Evolutionary conservation across 2,888 invertebrate species (phyloP).

Genomic region (Meta bourneti): DNA sequence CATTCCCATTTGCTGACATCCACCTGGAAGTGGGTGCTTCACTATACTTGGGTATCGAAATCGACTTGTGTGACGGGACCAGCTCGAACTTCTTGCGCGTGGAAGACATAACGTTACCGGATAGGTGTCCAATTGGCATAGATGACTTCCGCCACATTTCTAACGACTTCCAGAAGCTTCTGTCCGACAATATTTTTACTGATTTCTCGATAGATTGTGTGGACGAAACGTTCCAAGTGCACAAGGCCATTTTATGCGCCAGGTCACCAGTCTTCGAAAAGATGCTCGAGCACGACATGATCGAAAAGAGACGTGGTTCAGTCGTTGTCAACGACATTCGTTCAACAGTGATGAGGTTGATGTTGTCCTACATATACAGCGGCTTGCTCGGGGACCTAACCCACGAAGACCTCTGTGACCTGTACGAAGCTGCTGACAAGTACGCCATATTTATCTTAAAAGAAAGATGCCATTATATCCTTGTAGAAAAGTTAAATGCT

Average conservation of each 20-base stretch:
- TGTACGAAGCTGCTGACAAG: conserved; percentile 5
- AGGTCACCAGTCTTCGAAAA: neutral
- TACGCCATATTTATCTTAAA: neutral
- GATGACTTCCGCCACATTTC: neutral
- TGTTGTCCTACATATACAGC: neutral
- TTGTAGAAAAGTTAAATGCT: neutral
- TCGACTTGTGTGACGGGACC: too few species aligned
- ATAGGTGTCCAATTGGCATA: neutral
- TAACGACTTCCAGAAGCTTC: neutral
- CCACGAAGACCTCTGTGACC: neutral
- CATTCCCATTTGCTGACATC: too few species aligned
- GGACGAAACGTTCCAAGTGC: neutral
- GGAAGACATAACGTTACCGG: neutral
- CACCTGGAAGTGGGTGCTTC: too few species aligned
- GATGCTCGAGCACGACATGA: neutral
- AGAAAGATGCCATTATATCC: neutral
- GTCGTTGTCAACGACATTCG: neutral
- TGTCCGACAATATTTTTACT: neutral
- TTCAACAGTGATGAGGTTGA: neutral
- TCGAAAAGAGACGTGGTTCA: neutral
- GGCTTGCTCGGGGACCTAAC: neutral
- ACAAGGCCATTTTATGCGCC: neutral
- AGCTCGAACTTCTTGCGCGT: too few species aligned
- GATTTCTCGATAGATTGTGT: neutral
- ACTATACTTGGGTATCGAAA: too few species aligned